Evolutionary conservation across 2,797 vertebrate genomes (phyloP).

Genomic region (Bucorvus abyssinicus): DNA sequence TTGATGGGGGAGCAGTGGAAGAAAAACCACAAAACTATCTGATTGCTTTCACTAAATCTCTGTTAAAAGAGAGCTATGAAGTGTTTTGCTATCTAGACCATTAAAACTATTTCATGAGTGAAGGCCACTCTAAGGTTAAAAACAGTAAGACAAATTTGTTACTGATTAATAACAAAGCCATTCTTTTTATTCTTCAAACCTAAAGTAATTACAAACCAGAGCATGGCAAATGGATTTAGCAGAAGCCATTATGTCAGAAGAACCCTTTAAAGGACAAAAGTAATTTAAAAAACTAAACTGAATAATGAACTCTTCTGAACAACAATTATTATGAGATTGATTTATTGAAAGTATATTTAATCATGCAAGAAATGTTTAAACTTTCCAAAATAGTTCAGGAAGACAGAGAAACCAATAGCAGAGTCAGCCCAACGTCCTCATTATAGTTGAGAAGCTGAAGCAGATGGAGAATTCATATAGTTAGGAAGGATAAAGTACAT

Average conservation of each 20-base stretch:
- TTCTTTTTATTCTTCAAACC: slow-evolving; percentile 74
- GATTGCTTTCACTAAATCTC: slow-evolving; percentile 51
- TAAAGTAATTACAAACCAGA: slow-evolving; percentile 72
- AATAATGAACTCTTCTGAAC: slow-evolving; percentile 73
- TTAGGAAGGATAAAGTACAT: slow-evolving; percentile 65
- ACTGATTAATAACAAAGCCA: slow-evolving; percentile 75
- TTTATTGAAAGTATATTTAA: slow-evolving; percentile 74
- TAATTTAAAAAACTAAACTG: slow-evolving; percentile 74
- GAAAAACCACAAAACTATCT: background rate
- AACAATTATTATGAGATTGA: slow-evolving; percentile 74
- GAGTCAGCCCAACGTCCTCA: slow-evolving; percentile 43
- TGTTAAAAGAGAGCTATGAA: slow-evolving; percentile 52
- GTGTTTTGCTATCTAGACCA: slow-evolving; percentile 58
- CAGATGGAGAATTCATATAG: slow-evolving; percentile 66
- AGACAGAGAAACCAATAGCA: slow-evolving; percentile 48
- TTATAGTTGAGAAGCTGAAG: slow-evolving; percentile 47
- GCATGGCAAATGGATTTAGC: slow-evolving; percentile 73
- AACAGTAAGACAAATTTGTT: slow-evolving; percentile 73
- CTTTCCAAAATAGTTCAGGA: slow-evolving; percentile 69
- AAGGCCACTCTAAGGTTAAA: slow-evolving; percentile 70
- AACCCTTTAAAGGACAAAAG: slow-evolving; percentile 70
- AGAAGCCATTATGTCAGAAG: slow-evolving; percentile 69
- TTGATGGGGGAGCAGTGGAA: background rate
- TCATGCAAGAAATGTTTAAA: slow-evolving; percentile 73
- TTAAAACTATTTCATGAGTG: slow-evolving; percentile 56